These are phyloP conservation scores for Drosophila colorata DNA, from an alignment of 2,888 invertebrate species.

Conservation along the genomic window DNA sequence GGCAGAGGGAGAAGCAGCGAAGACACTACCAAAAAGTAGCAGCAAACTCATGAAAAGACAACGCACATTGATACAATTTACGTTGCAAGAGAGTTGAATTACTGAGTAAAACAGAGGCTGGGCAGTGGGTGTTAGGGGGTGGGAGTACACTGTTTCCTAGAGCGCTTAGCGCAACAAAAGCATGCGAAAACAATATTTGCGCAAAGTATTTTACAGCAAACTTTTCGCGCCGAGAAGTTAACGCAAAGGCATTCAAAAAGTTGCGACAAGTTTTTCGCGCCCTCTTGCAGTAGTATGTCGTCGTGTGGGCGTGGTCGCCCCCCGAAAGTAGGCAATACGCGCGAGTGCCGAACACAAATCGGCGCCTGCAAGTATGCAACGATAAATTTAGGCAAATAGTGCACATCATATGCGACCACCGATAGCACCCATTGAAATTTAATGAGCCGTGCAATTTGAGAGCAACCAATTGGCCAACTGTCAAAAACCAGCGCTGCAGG, in stretches of 20 bases:
- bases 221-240: slow-evolving; percentile 77
- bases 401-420: slow-evolving; percentile 21
- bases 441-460: slow-evolving; percentile 68
- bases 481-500: slow-evolving; percentile 56
- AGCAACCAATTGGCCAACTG: slow-evolving; percentile 62
- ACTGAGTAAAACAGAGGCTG: too few species aligned
- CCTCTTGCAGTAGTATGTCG: slow-evolving; percentile 26
- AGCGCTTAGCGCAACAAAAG: slow-evolving; percentile 76
- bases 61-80: slow-evolving; percentile 73
- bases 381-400: slow-evolving; percentile 27
- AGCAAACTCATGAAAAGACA: slow-evolving; percentile 69
- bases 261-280: slow-evolving; percentile 68
- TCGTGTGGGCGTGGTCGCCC: slow-evolving; percentile 14
- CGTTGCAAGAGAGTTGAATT: slow-evolving; percentile 58
- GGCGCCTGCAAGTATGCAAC: slow-evolving; percentile 53
- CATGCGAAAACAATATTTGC: slow-evolving; percentile 77
- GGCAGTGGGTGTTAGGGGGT: not conserved
- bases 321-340: slow-evolving; percentile 61
- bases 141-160: slow-evolving; percentile 32
- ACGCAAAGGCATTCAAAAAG: slow-evolving; percentile 75
- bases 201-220: slow-evolving; percentile 76
- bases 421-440: slow-evolving; percentile 49
- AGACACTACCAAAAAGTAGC: slow-evolving; percentile 46
- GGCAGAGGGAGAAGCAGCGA: slow-evolving; percentile 24
- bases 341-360: slow-evolving; percentile 8